These are phyloP conservation scores for Gambusia holbrooki DNA, from an alignment of 2,113 vertebrate genomes.

Conservation along the genomic window DNA sequence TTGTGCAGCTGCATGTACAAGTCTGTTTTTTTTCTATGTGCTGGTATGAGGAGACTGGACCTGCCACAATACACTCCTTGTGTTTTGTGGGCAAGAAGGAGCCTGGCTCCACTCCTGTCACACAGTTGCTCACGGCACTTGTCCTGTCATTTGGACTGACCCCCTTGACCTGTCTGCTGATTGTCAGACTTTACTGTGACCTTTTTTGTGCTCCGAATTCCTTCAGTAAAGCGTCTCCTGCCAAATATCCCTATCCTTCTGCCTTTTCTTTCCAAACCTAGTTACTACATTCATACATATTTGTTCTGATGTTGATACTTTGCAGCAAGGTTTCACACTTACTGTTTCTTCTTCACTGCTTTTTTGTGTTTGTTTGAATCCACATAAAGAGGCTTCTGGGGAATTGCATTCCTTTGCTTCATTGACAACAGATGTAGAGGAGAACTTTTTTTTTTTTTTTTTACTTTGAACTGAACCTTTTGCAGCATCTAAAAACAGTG, in stretches of 20 bases:
- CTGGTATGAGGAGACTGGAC: constrained; percentile 62
- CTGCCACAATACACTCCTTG: constrained; percentile 73
- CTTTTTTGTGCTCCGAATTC: constrained; percentile 45
- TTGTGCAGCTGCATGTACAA: constrained; percentile 63
- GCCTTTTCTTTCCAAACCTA: background rate
- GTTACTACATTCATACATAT: background rate
- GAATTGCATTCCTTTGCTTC: constrained; percentile 79
- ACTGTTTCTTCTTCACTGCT: constrained; percentile 41
- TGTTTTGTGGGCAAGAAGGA: constrained; percentile 61
- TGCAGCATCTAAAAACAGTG: constrained; percentile 73
- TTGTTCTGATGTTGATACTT: constrained; percentile 9
- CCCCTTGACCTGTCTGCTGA: constrained; percentile 65
- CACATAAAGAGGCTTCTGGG: constrained; percentile 59
- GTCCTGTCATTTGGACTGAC: constrained; percentile 73
- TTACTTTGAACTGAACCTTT: constrained; percentile 65
- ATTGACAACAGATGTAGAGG: constrained; percentile 82
- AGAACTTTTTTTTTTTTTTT: constrained; percentile 41
- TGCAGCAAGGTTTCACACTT: constrained; percentile 20
- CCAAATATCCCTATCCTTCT: background rate
- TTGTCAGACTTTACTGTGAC: constrained; percentile 38
- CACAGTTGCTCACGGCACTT: constrained; percentile 78
- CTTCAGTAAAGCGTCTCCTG: constrained; percentile 3
- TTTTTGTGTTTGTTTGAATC: constrained; percentile 52
- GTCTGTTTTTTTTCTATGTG: constrained; percentile 31
- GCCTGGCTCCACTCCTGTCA: constrained; percentile 73